phyloP scores from a whole-genome alignment of 1,140 invertebrate genomes.

The Calliopsis andreniformis region DNA sequence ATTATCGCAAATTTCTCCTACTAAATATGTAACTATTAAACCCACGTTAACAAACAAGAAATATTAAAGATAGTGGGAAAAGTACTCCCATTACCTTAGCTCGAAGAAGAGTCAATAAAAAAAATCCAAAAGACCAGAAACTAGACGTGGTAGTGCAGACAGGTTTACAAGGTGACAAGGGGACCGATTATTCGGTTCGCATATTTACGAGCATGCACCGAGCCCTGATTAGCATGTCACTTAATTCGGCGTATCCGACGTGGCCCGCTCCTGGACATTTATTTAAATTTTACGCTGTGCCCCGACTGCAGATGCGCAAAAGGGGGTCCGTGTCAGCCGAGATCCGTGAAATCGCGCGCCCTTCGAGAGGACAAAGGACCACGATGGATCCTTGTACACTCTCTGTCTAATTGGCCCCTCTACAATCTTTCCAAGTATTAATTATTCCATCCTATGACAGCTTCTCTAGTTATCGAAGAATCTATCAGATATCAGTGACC shows the following conservation, averaged over 20 bases:
- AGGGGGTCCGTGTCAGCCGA: constrained; percentile 50
- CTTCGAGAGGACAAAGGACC: constrained; percentile 60
- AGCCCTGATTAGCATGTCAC: constrained; percentile 78
- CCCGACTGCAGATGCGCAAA: constrained; percentile 69
- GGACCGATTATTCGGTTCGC: constrained; percentile 67
- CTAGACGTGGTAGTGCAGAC: constrained; percentile 48
- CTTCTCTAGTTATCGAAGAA: too few species aligned
- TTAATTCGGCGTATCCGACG: constrained; percentile 73
- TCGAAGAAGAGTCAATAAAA: neutral
- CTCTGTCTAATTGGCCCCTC: constrained; percentile 37
- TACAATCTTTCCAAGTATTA: neutral
- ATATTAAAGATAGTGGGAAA: too few species aligned
- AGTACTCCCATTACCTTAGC: neutral
- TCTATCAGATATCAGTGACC: too few species aligned
- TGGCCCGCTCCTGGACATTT: constrained; percentile 73
- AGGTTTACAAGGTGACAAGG: constrained; percentile 56
- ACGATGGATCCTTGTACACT: constrained; percentile 5
- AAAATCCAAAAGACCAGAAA: neutral
- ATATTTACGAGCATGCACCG: constrained; percentile 47
- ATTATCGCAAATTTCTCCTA: too few species aligned
- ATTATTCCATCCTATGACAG: neutral
- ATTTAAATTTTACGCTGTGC: constrained; percentile 79
- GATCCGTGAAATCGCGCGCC: constrained; percentile 74
- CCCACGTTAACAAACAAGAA: too few species aligned
- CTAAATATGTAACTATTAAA: too few species aligned